phyloP scores from a whole-genome alignment of 2,113 vertebrate species.

The Apistogramma diplotaenia region DNA sequence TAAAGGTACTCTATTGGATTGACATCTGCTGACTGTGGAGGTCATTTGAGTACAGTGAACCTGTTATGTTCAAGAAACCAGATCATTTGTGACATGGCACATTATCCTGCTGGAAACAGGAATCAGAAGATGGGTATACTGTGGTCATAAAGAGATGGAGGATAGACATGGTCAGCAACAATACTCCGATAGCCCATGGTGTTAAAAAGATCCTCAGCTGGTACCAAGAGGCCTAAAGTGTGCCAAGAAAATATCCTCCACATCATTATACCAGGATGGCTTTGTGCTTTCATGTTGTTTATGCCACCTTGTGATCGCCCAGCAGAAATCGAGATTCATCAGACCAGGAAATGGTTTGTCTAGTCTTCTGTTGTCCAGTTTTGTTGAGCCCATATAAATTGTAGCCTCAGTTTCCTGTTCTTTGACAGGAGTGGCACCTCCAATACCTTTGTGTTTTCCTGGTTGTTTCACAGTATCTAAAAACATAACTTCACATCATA shows the following conservation, averaged over 20 bases:
- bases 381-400: not conserved
- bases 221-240: not conserved
- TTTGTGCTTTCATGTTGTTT: not conserved
- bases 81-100: not conserved
- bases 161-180: not conserved
- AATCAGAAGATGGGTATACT: not conserved
- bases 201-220: rapidly evolving
- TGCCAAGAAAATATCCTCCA: rapidly evolving
- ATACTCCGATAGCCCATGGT: not conserved
- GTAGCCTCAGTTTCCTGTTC: not conserved
- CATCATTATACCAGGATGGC: not conserved
- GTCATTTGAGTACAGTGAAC: not conserved
- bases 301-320: not conserved
- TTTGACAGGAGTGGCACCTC: too few relatives aligned
- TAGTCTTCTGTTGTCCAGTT: not conserved
- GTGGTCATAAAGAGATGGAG: not conserved
- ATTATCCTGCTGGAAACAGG: not conserved
- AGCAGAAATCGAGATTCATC: not conserved
- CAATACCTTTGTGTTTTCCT: too few relatives aligned
- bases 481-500: too few relatives aligned
- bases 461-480: too few relatives aligned
- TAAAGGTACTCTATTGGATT: too few relatives aligned
- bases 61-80: not conserved
- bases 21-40: not conserved
- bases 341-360: not conserved